phyloP scores from a whole-genome alignment of 2,797 vertebrate species.

The Bradypodion ventrale region DNA sequence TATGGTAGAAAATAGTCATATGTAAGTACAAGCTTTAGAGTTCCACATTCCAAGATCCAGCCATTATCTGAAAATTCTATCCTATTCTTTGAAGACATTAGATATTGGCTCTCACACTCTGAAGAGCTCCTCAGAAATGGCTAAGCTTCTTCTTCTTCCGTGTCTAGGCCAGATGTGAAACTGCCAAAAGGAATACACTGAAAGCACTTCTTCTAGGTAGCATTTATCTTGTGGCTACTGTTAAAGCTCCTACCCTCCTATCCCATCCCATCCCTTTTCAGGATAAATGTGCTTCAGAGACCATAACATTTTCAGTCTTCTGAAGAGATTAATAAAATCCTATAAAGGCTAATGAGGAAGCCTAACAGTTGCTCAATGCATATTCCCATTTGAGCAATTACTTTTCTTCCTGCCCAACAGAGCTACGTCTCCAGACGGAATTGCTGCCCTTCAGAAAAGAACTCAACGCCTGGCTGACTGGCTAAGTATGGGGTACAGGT shows the following conservation, averaged over 20 bases:
- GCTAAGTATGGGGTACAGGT: no score
- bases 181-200: no score
- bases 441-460: no score
- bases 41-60: neutral
- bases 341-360: constrained; percentile 64
- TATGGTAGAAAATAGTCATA: neutral
- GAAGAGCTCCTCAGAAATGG: constrained; percentile 32
- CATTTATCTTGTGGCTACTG: constrained; percentile 35
- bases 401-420: constrained; percentile 41
- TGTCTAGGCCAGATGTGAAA: no score
- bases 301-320: constrained; percentile 55
- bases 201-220: constrained; percentile 31
- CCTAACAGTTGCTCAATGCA: constrained; percentile 30
- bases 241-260: constrained; percentile 50
- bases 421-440: no score
- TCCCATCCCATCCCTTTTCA: constrained; percentile 49
- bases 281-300: constrained; percentile 55
- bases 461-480: no score
- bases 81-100: neutral
- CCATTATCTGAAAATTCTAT: neutral
- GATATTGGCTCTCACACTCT: neutral
- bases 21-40: neutral
- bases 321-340: constrained; percentile 66
- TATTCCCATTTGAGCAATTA: constrained; percentile 58
- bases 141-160: no score